These are phyloP conservation scores for Myotis vivesi DNA, from an alignment of 2,797 vertebrate genomes.

Conservation along the genomic window DNA sequence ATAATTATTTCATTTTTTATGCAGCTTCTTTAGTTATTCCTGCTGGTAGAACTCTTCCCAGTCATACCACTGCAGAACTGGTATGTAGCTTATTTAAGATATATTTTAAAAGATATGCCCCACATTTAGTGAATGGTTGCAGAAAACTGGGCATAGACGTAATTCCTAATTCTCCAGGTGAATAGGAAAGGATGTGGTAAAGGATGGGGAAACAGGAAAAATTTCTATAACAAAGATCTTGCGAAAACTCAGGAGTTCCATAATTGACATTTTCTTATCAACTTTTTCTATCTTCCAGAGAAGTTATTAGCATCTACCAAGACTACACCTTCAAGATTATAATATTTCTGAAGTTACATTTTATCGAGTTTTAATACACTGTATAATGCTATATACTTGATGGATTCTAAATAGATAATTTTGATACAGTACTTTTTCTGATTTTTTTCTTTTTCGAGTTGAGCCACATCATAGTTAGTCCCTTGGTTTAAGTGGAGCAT, in stretches of 20 bases:
- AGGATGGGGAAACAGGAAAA: background rate
- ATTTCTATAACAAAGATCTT: background rate
- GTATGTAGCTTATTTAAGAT: conserved; percentile 83
- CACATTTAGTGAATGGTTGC: background rate
- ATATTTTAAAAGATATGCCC: background rate
- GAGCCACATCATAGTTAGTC: background rate
- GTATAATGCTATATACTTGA: background rate
- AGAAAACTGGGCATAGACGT: background rate
- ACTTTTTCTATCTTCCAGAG: background rate
- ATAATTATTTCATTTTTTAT: conserved; percentile 45
- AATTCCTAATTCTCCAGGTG: background rate
- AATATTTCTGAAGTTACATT: background rate
- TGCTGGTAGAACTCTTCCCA: conserved; percentile 85
- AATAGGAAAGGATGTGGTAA: background rate
- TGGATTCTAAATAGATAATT: background rate
- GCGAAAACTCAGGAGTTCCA: background rate
- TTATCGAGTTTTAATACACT: background rate
- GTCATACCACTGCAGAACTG: conserved; percentile 85
- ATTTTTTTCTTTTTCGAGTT: background rate
- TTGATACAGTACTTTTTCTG: background rate
- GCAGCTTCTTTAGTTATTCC: conserved; percentile 88
- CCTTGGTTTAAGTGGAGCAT: conserved; percentile 23
- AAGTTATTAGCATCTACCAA: background rate
- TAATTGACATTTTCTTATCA: conserved; percentile 10
- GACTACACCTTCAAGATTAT: background rate